Conservation (phyloP, 2,797 vertebrate species). For the Girardinus metallicus region DNA sequence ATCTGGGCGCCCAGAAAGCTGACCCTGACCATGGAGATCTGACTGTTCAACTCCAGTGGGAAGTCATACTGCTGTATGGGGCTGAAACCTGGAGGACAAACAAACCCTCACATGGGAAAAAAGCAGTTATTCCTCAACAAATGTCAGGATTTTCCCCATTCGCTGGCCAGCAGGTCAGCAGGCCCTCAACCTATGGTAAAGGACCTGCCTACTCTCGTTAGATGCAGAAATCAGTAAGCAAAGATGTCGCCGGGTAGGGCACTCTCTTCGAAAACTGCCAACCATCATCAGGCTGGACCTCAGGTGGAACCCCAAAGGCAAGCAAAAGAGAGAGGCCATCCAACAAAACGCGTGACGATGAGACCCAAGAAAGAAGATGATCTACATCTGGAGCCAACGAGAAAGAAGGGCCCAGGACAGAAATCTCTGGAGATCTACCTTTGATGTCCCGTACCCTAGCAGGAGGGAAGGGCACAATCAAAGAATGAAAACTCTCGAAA, state of each 20-base stretch:
- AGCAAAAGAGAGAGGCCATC: neutral
- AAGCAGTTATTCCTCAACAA: neutral
- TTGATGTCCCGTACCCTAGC: too few relatives aligned
- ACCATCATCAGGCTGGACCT: neutral
- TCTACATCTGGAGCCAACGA: neutral
- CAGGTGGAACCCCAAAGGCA: neutral
- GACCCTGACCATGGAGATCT: neutral
- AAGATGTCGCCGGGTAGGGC: neutral
- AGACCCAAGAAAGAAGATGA: neutral
- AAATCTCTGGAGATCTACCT: neutral
- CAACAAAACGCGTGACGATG: neutral
- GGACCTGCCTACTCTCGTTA: neutral
- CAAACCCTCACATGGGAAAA: neutral
- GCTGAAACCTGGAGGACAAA: too few relatives aligned
- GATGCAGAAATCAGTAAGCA: neutral
- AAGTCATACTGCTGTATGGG: too few relatives aligned
- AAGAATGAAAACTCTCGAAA: neutral
- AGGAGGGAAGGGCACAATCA: too few relatives aligned
- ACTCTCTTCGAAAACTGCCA: neutral
- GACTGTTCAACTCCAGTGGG: neutral
- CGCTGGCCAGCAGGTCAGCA: too few relatives aligned
- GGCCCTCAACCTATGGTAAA: neutral
- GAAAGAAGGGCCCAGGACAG: neutral
- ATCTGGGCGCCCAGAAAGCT: neutral
- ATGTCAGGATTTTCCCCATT: neutral